phyloP scores from a whole-genome alignment of 2,113 vertebrate genomes.

The Xenus cinereus region DNA sequence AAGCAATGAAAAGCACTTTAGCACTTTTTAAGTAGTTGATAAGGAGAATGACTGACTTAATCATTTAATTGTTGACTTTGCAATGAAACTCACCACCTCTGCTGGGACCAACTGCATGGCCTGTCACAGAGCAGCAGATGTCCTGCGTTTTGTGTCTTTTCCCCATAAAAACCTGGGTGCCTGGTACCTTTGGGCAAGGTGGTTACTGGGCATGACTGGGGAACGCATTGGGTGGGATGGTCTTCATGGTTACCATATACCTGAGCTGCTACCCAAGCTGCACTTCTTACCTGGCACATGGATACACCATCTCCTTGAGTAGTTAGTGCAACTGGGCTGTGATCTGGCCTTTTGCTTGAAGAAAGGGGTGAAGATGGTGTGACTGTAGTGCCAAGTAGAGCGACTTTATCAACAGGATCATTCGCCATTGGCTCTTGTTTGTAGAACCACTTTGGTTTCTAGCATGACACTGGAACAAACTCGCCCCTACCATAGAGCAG shows the following conservation, averaged over 20 bases:
- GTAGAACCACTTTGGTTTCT: neutral
- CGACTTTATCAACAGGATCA: neutral
- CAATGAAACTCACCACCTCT: neutral
- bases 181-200: neutral
- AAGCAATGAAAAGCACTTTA: neutral
- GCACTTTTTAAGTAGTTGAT: neutral
- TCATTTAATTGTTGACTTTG: neutral
- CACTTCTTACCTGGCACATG: neutral
- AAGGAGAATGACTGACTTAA: neutral
- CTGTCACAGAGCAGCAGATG: neutral
- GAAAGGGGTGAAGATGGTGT: neutral
- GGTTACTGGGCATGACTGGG: neutral
- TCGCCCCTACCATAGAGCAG: neutral
- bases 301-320: neutral
- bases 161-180: rapidly evolving
- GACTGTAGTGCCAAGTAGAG: neutral
- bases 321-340: neutral
- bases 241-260: neutral
- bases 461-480: neutral
- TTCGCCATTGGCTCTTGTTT: neutral
- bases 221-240: neutral
- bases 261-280: neutral
- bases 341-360: neutral
- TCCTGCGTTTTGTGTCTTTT: neutral
- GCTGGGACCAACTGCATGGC: neutral